A percentile compares a stretch with the other conserved stretches of the same genome.
These are phyloP conservation scores for Alligator sinensis DNA, from an alignment of 2,113 vertebrate genomes.

Conservation along the genomic window DNA sequence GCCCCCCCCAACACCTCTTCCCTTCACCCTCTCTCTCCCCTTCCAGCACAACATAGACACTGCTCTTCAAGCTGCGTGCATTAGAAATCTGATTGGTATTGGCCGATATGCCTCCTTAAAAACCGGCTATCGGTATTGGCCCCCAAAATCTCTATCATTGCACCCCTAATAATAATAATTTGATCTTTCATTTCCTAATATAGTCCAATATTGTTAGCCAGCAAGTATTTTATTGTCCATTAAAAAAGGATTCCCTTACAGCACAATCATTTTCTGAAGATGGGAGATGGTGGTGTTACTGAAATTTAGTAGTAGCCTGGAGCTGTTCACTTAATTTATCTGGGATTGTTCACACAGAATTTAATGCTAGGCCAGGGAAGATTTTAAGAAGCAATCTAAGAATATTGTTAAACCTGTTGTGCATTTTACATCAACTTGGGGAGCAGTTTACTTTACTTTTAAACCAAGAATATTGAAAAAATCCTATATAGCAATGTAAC, in stretches of 20 bases:
- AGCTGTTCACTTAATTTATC: background rate
- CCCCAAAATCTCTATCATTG: no score
- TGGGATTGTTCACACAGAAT: slow-evolving; percentile 1
- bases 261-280: background rate
- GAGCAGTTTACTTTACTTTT: slow-evolving; percentile 1
- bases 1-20: no score
- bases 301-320: background rate
- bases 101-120: no score
- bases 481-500: background rate
- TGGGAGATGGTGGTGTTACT: background rate
- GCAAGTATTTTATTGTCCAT: background rate
- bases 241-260: background rate
- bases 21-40: no score
- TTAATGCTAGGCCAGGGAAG: background rate
- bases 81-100: no score
- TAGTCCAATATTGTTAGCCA: background rate
- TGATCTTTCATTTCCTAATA: background rate
- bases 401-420: background rate
- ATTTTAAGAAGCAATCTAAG: slow-evolving; percentile 11
- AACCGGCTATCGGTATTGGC: no score
- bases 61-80: no score
- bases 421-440: background rate
- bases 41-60: no score
- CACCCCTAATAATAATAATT: background rate
- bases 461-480: background rate